Base-by-base conservation (phyloP, 2,113 vertebrate genomes). In the Emydura subglobosa region DNA sequence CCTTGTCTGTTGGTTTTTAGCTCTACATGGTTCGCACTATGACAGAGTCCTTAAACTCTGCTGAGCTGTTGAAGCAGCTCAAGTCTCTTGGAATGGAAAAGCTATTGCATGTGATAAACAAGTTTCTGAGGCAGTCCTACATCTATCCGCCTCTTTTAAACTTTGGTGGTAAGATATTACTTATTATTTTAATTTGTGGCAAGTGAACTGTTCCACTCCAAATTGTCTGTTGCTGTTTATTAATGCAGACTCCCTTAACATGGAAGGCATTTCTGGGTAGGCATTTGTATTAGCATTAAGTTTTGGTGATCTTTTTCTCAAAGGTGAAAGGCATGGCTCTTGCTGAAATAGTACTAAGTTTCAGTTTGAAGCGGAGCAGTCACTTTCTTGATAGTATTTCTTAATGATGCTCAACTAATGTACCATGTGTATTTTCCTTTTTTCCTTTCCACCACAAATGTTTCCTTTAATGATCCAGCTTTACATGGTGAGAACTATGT, bases 401-500 rank as follows among this genome's bases (percentile, higher is more conserved):
- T 88, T 88, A 78, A 94, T 96, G 92, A 93, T 95, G 94, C 91
- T 78, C 95, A 76, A 98, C 98, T 99, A 98, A 98, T 97, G 89
- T 96, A 87, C 98, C 95, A 0, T 98, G 93, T 98, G 82, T 98
- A 94, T 98, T 98, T 97, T 98, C 96, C 94, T 97, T 98, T 98
- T 90, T 91, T 19, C 91, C 95, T 83, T 89, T 96, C 97, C 97
- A 95, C 96, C 91, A 7, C 94, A 49, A 96, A 96, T 97, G 97
- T 97, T 96, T 98, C 95, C 97, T 97, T 96, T 97, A 98, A 97
- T 97, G 95, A 98, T 95, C 82, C 98, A 99, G 99, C 98, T 99
- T 94, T 99, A 99, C 97, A 99, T 99, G 99, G 99, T 99, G 98
- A 98, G 99, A 98, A 99, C 99, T 94, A 99, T 99, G 99, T 98